Evolutionary conservation across 2,888 invertebrate species (phyloP).

Genomic region (Hirtodrosophila duncani): DNA sequence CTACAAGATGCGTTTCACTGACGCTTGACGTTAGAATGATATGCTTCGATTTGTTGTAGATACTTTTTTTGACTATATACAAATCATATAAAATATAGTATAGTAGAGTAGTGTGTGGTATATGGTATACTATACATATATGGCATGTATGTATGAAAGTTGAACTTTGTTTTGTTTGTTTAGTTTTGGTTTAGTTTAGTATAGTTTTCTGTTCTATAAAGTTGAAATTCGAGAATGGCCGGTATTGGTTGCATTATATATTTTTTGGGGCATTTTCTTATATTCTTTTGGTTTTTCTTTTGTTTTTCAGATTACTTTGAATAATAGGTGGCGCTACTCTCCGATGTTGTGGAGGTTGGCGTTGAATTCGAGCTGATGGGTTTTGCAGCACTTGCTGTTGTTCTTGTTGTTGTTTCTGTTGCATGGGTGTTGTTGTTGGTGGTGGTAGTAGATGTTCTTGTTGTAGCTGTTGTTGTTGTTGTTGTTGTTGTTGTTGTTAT

Average conservation of each 20-base stretch:
- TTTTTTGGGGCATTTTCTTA: constrained; percentile 2
- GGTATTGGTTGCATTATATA: constrained; percentile 45
- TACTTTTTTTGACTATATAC: constrained; percentile 9
- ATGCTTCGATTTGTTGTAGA: constrained; percentile 24
- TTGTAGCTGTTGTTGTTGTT: constrained; percentile 19
- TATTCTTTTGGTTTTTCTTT: constrained; percentile 15
- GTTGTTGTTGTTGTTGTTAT: constrained; percentile 22
- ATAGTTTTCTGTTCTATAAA: constrained; percentile 23
- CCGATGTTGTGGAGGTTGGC: constrained; percentile 62
- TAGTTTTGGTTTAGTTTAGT: no score
- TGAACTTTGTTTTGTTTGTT: constrained; percentile 9
- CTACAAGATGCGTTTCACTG: constrained; percentile 18
- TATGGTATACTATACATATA: constrained; percentile 21
- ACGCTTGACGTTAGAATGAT: constrained; percentile 28
- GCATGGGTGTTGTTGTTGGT: constrained; percentile 34
- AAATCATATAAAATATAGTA: constrained; percentile 6
- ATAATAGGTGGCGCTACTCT: constrained; percentile 58
- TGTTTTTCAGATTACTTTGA: constrained; percentile 59
- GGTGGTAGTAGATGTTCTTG: constrained; percentile 19
- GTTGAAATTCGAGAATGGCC: constrained; percentile 66
- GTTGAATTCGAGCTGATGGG: constrained; percentile 40
- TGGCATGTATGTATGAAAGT: constrained; percentile 15
- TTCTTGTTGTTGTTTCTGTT: constrained; percentile 19
- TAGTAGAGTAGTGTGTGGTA: constrained; percentile 18
- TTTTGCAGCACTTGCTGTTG: constrained; percentile 10